Evolutionary conservation across 2,797 vertebrate species (phyloP), one percentile per base, ranked within the genome.

Genomic region (Dipus sagitta): DNA sequence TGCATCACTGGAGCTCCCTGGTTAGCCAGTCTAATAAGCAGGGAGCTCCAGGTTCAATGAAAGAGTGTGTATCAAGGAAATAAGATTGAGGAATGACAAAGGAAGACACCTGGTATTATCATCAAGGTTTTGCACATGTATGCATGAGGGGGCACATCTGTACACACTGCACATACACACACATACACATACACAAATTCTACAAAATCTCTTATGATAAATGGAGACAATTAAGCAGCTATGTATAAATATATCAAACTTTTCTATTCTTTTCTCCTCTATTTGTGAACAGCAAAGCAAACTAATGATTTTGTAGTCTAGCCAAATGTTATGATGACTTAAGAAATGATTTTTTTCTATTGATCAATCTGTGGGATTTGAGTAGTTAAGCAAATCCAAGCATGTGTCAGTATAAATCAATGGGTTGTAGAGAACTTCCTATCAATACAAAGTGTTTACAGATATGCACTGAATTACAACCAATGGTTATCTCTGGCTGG

Each of bases 291-390:
- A 81, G 30, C 34, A 77, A 90, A 95, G 80, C 65, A 96, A 92
- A 96, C 86, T 65, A 95, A 85, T 77, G 82, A 18, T 1, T 95
- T 92, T 90, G 75, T 42, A 89, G 67, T 32, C 64, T 79, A 24
- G 68, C 1, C 14, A 47, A 47, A 0, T 68, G 47, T 68, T 90
- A 89, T 89, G 90, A 94, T 86, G 9, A 71, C 32, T 28, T 65
- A 95, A 93, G 20, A 95, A 92, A 17, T 12, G 26, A 96, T 86
- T 92, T 91, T 47, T 93, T 58, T 70, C 60, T 96, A 85, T 67
- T 65, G 92, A 68, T 79, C 60, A 47, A 18, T 74, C 20, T 70
- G 30, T 90, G 21, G 52, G 94, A 89, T 52, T 90, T 91, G 32
- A 85, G 7, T 72, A 88, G 38, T 47, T 74, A 93, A 32, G 26